A percentile compares a stretch with the other conserved stretches of the same genome.
These are phyloP conservation scores for Calycopis cecrops DNA, from an alignment of 1,140 invertebrate genomes.

Conservation along the genomic window DNA sequence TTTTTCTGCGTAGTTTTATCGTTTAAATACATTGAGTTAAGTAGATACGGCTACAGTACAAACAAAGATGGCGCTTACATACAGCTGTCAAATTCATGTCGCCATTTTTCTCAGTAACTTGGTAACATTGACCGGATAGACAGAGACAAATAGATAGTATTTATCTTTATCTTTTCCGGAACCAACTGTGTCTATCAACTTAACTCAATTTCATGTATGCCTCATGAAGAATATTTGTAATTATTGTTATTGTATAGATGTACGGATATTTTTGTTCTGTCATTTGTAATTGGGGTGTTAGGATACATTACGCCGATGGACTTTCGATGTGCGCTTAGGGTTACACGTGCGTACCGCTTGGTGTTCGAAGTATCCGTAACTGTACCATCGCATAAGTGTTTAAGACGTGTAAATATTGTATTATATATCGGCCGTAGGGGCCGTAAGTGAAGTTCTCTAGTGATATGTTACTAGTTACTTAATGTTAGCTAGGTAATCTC, in stretches of 20 bases:
- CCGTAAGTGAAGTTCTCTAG: conserved; percentile 70
- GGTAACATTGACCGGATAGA: too few relatives aligned
- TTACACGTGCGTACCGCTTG: conserved; percentile 55
- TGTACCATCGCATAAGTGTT: conserved; percentile 47
- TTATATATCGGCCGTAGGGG: conserved; percentile 65
- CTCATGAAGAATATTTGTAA: conserved; percentile 55
- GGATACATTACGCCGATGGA: conserved; percentile 66
- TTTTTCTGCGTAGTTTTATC: conserved; percentile 65
- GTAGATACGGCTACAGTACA: background rate
- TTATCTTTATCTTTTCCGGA: background rate
- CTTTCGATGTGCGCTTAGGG: conserved; percentile 62
- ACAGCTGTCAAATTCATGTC: too few relatives aligned
- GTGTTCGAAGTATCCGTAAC: conserved; percentile 45
- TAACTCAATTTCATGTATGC: conserved; percentile 32
- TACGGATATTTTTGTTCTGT: conserved; percentile 56
- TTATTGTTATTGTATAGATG: conserved; percentile 66
- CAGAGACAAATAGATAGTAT: too few relatives aligned
- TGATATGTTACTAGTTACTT: conserved; percentile 69
- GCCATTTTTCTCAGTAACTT: too few relatives aligned
- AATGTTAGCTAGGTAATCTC: conserved; percentile 74
- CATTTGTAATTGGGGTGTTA: conserved; percentile 62
- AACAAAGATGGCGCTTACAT: too few relatives aligned
- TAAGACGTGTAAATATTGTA: conserved; percentile 73
- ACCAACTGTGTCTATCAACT: conserved; percentile 16
- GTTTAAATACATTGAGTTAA: conserved; percentile 32